phyloP scores from a whole-genome alignment of 2,888 invertebrate species.

The Osmoderma eremita region DNA sequence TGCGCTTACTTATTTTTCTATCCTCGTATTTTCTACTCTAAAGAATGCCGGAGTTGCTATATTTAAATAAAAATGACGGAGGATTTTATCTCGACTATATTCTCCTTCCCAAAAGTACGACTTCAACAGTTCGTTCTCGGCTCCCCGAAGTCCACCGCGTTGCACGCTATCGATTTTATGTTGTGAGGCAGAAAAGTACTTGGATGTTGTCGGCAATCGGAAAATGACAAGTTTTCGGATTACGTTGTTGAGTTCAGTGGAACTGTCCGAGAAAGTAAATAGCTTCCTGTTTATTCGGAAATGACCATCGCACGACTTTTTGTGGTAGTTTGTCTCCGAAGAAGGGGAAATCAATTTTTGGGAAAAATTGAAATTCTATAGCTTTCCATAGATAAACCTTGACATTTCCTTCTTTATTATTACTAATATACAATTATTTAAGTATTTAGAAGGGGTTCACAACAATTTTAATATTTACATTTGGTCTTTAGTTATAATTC shows the following conservation, averaged over 20 bases:
- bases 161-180: constrained; percentile 26
- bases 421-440: too few species aligned
- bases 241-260: constrained; percentile 35
- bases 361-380: neutral
- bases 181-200: constrained; percentile 28
- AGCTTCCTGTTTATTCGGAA: constrained; percentile 37
- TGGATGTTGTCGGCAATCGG: constrained; percentile 35
- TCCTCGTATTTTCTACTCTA: neutral
- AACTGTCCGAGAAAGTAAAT: constrained; percentile 31
- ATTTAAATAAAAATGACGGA: constrained; percentile 32
- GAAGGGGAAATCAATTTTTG: constrained; percentile 25
- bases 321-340: constrained; percentile 12
- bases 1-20: neutral
- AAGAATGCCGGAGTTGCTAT: neutral
- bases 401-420: too few species aligned
- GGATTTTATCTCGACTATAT: constrained; percentile 15
- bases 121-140: neutral
- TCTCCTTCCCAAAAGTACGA: constrained; percentile 21
- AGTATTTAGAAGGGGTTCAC: too few species aligned
- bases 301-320: constrained; percentile 32
- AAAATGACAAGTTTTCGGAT: constrained; percentile 37
- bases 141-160: constrained; percentile 5
- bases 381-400: constrained; percentile 3
- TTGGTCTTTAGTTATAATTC: too few species aligned
- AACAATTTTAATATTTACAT: too few species aligned